These are phyloP conservation scores for Aphaenogaster rudis DNA, from an alignment of 1,140 invertebrate species.

Conservation along the genomic window DNA sequence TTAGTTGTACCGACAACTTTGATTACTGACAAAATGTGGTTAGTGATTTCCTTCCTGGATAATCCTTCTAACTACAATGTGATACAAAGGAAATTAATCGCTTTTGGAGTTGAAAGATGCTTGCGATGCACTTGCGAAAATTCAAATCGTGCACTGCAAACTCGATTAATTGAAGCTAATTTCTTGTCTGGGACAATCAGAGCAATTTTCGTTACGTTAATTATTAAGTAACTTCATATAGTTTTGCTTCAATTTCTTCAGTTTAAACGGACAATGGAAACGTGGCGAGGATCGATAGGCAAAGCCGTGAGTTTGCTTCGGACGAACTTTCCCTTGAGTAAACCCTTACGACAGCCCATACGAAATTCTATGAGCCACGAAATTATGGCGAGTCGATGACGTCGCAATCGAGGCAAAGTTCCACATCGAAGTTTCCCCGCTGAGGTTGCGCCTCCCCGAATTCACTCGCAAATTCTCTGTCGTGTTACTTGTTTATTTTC, in stretches of 20 bases:
- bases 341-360: constrained; percentile 13
- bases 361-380: constrained; percentile 48
- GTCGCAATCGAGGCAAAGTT: constrained; percentile 31
- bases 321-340: constrained; percentile 2
- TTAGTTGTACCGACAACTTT: neutral
- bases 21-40: neutral
- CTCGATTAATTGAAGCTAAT: neutral
- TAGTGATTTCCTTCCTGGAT: neutral
- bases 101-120: neutral
- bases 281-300: neutral
- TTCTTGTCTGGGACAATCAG: neutral
- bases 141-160: neutral
- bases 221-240: neutral
- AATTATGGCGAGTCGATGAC: constrained; percentile 48
- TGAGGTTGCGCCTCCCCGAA: constrained; percentile 20
- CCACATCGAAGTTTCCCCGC: neutral
- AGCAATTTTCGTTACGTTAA: neutral
- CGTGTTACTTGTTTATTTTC: constrained; percentile 49
- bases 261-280: constrained; percentile 18
- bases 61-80: neutral
- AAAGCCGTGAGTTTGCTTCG: constrained; percentile 1
- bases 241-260: neutral
- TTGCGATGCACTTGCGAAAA: neutral
- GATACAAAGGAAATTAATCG: neutral
- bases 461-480: constrained; percentile 40